These are phyloP conservation scores for Drosophila rellima DNA, from an alignment of 2,888 invertebrate genomes.

Conservation along the genomic window DNA sequence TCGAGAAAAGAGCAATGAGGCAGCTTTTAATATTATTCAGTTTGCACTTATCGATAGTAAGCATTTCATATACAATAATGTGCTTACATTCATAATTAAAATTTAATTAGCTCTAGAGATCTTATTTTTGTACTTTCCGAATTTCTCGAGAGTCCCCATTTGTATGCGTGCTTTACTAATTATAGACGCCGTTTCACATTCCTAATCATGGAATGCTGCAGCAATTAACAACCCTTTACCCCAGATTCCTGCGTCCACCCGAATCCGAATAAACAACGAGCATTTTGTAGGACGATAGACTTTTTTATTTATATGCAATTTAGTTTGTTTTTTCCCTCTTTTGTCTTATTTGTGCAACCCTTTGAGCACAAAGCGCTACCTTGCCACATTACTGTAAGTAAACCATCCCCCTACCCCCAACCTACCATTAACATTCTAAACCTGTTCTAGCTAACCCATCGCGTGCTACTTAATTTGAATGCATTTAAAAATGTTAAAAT, in stretches of 20 bases:
- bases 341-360: slow-evolving; percentile 62
- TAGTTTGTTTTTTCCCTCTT: slow-evolving; percentile 39
- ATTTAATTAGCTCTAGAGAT: not conserved
- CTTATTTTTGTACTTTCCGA: not conserved
- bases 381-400: slow-evolving; percentile 15
- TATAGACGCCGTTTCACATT: slow-evolving; percentile 21
- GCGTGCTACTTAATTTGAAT: slow-evolving; percentile 70
- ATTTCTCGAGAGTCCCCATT: slow-evolving; percentile 10
- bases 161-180: slow-evolving; percentile 16
- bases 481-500: slow-evolving; percentile 79
- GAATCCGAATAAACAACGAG: slow-evolving; percentile 23
- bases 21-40: not conserved
- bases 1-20: not conserved
- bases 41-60: slow-evolving; percentile 9
- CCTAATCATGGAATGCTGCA: not conserved
- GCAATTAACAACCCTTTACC: slow-evolving; percentile 41
- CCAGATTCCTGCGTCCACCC: not conserved
- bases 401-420: slow-evolving; percentile 7
- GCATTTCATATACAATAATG: not conserved
- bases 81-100: not conserved
- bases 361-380: slow-evolving; percentile 28
- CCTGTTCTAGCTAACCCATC: slow-evolving; percentile 36
- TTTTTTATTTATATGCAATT: slow-evolving; percentile 70
- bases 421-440: not conserved
- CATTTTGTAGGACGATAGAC: slow-evolving; percentile 54